Percentiles rank a stretch among this genome's conserved stretches.
These are phyloP conservation scores for Pempheris klunzingeri DNA, from an alignment of 2,797 vertebrate genomes.

Conservation along the genomic window DNA sequence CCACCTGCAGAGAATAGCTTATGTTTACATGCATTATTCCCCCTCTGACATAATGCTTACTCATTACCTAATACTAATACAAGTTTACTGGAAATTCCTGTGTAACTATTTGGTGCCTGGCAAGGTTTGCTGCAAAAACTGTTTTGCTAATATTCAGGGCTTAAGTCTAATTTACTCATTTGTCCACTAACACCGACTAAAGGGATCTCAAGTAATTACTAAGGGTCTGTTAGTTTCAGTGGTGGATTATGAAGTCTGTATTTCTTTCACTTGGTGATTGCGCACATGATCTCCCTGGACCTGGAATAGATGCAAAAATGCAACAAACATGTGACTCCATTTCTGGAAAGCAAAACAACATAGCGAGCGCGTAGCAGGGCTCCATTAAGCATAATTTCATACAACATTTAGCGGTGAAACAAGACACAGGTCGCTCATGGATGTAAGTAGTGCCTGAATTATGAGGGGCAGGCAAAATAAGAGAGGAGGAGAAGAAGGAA, in stretches of 20 bases:
- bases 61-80: background rate
- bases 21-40: background rate
- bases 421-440: slow-evolving; percentile 43
- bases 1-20: background rate
- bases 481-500: slow-evolving; percentile 3
- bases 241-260: background rate
- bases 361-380: slow-evolving; percentile 24
- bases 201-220: background rate
- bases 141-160: background rate
- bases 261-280: slow-evolving; percentile 19
- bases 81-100: background rate
- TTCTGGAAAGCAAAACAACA: slow-evolving; percentile 49
- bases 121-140: background rate
- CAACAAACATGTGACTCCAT: slow-evolving; percentile 48
- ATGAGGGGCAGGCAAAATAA: slow-evolving; percentile 49
- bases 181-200: background rate
- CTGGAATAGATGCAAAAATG: slow-evolving; percentile 12
- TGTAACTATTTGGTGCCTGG: background rate
- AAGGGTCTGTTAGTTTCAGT: background rate
- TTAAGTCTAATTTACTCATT: background rate
- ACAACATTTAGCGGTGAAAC: slow-evolving; percentile 61
- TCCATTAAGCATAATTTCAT: slow-evolving; percentile 51
- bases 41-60: background rate
- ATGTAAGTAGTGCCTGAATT: slow-evolving; percentile 42
- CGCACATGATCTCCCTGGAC: slow-evolving; percentile 12